These are phyloP conservation scores for Dryocosmus kuriphilus DNA, from an alignment of 2,888 invertebrate genomes.

Conservation along the genomic window DNA sequence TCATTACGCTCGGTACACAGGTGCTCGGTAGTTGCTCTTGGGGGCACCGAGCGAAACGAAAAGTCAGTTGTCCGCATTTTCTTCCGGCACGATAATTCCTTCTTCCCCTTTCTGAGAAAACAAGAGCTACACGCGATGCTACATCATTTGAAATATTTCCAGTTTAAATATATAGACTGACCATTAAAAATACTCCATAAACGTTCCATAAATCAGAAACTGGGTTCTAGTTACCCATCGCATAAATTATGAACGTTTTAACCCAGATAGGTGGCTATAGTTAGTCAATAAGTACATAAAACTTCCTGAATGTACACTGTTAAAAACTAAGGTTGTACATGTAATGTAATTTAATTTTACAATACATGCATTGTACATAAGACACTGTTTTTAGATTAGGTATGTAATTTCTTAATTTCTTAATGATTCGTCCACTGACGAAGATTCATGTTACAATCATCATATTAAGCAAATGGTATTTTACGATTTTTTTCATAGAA, in stretches of 20 bases:
- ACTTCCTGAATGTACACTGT: background rate
- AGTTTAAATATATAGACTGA: background rate
- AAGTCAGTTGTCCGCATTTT: slow-evolving; percentile 33
- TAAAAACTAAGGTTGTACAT: too few species aligned
- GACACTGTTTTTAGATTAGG: too few species aligned
- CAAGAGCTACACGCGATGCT: slow-evolving; percentile 15
- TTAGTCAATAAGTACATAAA: background rate
- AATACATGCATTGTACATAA: too few species aligned
- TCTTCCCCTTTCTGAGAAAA: background rate
- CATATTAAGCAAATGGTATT: too few species aligned
- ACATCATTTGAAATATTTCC: background rate
- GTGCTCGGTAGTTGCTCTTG: slow-evolving; percentile 13
- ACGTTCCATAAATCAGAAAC: background rate
- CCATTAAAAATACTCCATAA: slow-evolving; percentile 14
- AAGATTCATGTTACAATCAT: too few species aligned
- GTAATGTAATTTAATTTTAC: too few species aligned
- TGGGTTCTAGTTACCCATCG: background rate
- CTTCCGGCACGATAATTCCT: slow-evolving; percentile 27
- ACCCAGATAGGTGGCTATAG: background rate
- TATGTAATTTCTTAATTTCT: too few species aligned
- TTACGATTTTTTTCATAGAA: too few species aligned
- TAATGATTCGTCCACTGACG: too few species aligned
- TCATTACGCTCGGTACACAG: slow-evolving; percentile 27
- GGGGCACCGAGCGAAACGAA: slow-evolving; percentile 26
- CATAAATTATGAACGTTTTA: background rate